Base-by-base conservation (phyloP, 2,797 vertebrate genomes). In the Psittacula derbiana region DNA sequence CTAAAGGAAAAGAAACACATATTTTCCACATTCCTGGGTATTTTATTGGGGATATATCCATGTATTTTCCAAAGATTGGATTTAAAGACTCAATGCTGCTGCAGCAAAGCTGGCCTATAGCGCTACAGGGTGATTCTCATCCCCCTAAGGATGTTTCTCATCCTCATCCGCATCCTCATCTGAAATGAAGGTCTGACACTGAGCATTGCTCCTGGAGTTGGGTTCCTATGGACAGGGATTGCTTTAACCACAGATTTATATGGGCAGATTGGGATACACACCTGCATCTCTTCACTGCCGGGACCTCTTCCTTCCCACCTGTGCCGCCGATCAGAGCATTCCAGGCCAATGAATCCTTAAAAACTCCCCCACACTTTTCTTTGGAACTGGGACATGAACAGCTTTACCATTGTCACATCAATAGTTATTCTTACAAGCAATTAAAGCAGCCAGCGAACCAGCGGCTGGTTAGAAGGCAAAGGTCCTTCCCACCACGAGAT, bases 361-460 rank as follows among this genome's bases (percentile, higher is more conserved):
- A 36, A 1, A 0, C 3, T 9, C 61, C 24, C 41, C 33, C 14
- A 16, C 72, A 30, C 49, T 89, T 90, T 74, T 43, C 10, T 74
- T 36, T 73, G 47, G 70, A 95, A 88, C n/a, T 36, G 52, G 53
- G 60, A 10, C 66, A 53, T 10, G 46, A 87, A 84, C 55, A 62
- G 47, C 81, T 93, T 87, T 79, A 11, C 41, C 28, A 1, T 23
- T 4, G 0, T 12, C 52, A 62, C 25, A 83, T 66, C 83, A 66
- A 43, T 25, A 88, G 88, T 66, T 85, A 30, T 62, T 87, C 84
- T 28, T 81, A 11, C 47, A 76, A 52, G 87, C 88, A 94, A 94
- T 97, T 97, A 95, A 88, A 96, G 78, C 72, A 78, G 24, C 46
- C 91, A 89, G 80, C 10, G 30, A 95, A 88, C 20, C 31, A 7